These are phyloP conservation scores for Takifugu bimaculatus DNA, from an alignment of 2,113 vertebrate species.

Conservation along the genomic window DNA sequence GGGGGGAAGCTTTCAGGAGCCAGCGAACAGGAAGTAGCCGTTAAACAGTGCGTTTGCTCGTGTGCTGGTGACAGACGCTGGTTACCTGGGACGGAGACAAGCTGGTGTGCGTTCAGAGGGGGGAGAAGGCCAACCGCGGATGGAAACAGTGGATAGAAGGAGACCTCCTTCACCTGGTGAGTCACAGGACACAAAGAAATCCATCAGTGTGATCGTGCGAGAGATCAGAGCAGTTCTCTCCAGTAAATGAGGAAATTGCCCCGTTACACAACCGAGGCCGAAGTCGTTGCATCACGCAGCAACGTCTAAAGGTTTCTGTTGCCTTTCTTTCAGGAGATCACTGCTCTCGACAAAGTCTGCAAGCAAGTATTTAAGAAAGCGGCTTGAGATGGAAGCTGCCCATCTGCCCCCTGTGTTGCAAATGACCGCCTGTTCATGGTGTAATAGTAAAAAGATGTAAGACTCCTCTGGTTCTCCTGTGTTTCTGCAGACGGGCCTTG, in stretches of 20 bases:
- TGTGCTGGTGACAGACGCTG: slow-evolving; percentile 71
- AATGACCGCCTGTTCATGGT: slow-evolving; percentile 36
- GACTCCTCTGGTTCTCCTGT: slow-evolving; percentile 6
- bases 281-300: slow-evolving; percentile 19
- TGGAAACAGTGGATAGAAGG: slow-evolving; percentile 96
- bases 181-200: slow-evolving; percentile 15
- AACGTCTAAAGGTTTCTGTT: slow-evolving; percentile 47
- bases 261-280: slow-evolving; percentile 10
- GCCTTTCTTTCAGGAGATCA: slow-evolving; percentile 80
- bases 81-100: slow-evolving; percentile 90
- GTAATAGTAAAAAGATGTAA: slow-evolving; percentile 32
- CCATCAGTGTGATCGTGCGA: no score
- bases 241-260: not conserved
- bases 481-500: not conserved
- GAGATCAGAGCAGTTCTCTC: slow-evolving; percentile 8
- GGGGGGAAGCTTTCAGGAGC: no score
- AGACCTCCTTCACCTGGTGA: slow-evolving; percentile 86
- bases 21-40: no score
- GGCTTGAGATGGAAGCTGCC: slow-evolving; percentile 40
- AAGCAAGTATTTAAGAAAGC: slow-evolving; percentile 87
- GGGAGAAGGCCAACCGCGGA: slow-evolving; percentile 91
- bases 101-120: slow-evolving; percentile 87
- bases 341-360: slow-evolving; percentile 85
- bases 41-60: not conserved
- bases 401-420: not conserved